Evolutionary conservation across 1,140 invertebrate genomes (phyloP).

Genomic region (Ceratoteleas bidentatus): DNA sequence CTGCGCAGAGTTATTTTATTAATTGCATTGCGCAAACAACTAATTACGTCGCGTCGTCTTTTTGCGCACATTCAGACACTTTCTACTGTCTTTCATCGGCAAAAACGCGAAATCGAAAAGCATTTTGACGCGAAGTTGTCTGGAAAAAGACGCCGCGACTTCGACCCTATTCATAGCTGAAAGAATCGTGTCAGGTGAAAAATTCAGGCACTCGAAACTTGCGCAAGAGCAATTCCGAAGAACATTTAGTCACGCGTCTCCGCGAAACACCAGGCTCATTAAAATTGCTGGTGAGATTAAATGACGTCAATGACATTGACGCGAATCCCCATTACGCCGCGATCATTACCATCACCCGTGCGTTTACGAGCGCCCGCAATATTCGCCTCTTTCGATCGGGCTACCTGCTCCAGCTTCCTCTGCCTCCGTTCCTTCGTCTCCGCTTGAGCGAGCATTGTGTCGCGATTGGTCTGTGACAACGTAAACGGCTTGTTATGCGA

Average conservation of each 20-base stretch:
- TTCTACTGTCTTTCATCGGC: too few species aligned
- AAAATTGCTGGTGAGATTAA: slow-evolving; percentile 13
- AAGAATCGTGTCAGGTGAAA: too few species aligned
- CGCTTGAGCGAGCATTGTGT: slow-evolving; percentile 95
- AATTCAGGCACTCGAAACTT: too few species aligned
- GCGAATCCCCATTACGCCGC: slow-evolving; percentile 11
- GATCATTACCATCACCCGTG: slow-evolving; percentile 24
- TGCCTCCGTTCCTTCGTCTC: slow-evolving; percentile 98
- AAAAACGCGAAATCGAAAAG: too few species aligned
- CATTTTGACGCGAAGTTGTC: too few species aligned
- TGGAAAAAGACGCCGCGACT: too few species aligned
- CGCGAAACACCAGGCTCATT: slow-evolving; percentile 3
- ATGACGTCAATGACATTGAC: slow-evolving; percentile 33
- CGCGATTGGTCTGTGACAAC: slow-evolving; percentile 84
- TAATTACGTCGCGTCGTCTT: too few species aligned
- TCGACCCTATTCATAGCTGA: too few species aligned
- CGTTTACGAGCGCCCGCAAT: slow-evolving; percentile 33
- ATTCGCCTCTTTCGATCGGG: slow-evolving; percentile 7
- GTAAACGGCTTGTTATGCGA: slow-evolving; percentile 92
- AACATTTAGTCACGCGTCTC: not conserved
- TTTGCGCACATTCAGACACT: too few species aligned
- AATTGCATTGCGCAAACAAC: not conserved
- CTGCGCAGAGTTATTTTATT: slow-evolving; percentile 74
- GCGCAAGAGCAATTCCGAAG: not conserved
- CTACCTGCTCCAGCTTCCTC: slow-evolving; percentile 91